Base-by-base conservation (phyloP, 2,797 vertebrate genomes). In the Oophaga sylvatica region DNA sequence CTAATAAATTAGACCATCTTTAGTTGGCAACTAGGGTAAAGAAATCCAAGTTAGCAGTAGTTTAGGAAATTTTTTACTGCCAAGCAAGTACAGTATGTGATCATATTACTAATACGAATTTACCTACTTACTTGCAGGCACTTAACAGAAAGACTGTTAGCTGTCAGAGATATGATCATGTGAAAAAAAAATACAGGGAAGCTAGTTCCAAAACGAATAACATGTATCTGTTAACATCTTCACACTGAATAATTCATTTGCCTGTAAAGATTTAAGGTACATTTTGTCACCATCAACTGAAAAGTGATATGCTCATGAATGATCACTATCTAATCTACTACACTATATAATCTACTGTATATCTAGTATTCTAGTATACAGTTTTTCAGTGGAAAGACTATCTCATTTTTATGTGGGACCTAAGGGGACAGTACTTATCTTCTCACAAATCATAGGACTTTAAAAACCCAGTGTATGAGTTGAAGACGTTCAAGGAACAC, bases 371-470 rank as follows among this genome's bases (percentile, higher is more conserved):
- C 5, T n/a, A 17, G 20, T 13, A 48, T 53, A 45, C 6, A 57
- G 45, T 84, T 75, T 77, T 63, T 16, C 31, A 45, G 9, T 31
- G 35, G 20, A 68, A 83, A 73, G 57, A 62, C n/a, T 53, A 84
- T 77, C 53, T 84, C 59, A 65, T 84, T 84, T 65, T 77, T 65
- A 65, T 65, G 62, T 53, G 59, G 71, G 16, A 75, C 35, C 59
- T 76, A 16, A 78, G 48, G 75, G 45, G 19, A 67, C 11, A 85
- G 15, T 53, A 57, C 45, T 78, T 68, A 85, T 79, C 65, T 57
- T 67, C 76, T 68, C 76, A 79, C 45, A 79, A 79, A 68, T 67
- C 84, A 35, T 26, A 79, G 65, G 62, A 79, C 62, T 79, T 31
- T 79, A 22, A 78, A 76, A 57, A 78, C 62, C 60, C 17, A 78